These are phyloP conservation scores for Forficula auricularia DNA, from an alignment of 1,140 invertebrate genomes.

Conservation along the genomic window DNA sequence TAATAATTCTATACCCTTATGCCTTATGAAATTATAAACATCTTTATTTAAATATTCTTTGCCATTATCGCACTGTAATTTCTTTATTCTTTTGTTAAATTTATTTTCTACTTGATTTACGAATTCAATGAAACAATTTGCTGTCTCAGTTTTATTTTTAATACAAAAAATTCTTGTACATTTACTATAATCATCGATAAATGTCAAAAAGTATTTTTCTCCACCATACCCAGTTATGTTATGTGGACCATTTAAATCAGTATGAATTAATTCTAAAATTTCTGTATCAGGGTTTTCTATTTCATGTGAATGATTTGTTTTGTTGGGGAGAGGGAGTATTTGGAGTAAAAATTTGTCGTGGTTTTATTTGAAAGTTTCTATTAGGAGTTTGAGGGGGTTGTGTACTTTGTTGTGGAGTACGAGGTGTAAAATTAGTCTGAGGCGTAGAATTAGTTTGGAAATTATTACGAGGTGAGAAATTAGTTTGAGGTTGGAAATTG, in stretches of 20 bases:
- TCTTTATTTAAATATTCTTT: constrained; percentile 21
- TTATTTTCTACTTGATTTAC: constrained; percentile 13
- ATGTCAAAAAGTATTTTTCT: constrained; percentile 8
- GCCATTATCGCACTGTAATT: constrained; percentile 25
- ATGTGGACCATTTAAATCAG: constrained; percentile 23
- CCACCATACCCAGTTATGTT: constrained; percentile 15
- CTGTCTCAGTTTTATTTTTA: constrained; percentile 19
- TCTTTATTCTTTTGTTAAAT: constrained; percentile 19
- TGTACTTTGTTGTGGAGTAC: too few species aligned
- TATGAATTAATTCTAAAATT: constrained; percentile 20
- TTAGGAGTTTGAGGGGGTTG: too few species aligned
- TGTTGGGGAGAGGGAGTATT: too few species aligned
- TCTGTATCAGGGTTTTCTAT: too few species aligned
- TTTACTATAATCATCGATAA: constrained; percentile 23
- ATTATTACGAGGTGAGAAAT: too few species aligned
- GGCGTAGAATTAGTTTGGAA: too few species aligned
- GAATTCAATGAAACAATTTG: constrained; percentile 15
- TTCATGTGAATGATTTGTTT: too few species aligned
- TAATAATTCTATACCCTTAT: constrained; percentile 15
- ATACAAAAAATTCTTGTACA: constrained; percentile 20
- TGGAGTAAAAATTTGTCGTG: too few species aligned
- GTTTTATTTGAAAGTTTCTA: too few species aligned
- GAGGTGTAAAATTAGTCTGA: too few species aligned
- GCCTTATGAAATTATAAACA: constrained; percentile 13
- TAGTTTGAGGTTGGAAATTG: too few species aligned